Evolutionary conservation across 1,140 invertebrate genomes (phyloP).

Genomic region (Portunus trituberculatus): DNA sequence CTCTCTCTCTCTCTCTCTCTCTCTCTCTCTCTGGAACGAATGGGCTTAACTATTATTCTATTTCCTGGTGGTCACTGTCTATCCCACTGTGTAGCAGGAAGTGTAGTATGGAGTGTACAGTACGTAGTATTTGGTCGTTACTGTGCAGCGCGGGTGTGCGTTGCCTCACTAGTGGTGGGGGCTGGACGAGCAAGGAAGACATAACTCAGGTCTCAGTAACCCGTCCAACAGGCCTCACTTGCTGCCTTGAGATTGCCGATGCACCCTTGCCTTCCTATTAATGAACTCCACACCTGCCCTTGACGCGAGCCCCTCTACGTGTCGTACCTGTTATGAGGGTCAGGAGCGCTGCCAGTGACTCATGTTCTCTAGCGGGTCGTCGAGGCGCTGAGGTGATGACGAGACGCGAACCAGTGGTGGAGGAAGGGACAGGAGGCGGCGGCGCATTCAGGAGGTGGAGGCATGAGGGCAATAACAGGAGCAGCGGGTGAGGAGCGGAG

Average conservation of each 20-base stretch:
- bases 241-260: background rate
- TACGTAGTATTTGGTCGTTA: too few relatives aligned
- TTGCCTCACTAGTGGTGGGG: background rate
- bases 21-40: background rate
- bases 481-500: background rate
- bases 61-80: background rate
- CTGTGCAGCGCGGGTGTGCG: too few relatives aligned
- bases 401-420: background rate
- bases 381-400: background rate
- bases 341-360: background rate
- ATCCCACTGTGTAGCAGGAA: too few relatives aligned
- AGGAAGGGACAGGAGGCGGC: background rate
- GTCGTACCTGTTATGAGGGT: background rate
- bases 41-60: background rate
- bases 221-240: background rate
- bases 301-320: background rate
- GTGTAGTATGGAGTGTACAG: too few relatives aligned
- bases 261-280: background rate
- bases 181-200: background rate
- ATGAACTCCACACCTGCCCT: background rate
- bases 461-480: constrained; percentile 6
- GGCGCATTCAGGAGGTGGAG: background rate
- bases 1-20: constrained; percentile 48
- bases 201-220: background rate
- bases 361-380: background rate